Conservation (phyloP, 2,888 invertebrate genomes). For the Drosophila yooni region DNA sequence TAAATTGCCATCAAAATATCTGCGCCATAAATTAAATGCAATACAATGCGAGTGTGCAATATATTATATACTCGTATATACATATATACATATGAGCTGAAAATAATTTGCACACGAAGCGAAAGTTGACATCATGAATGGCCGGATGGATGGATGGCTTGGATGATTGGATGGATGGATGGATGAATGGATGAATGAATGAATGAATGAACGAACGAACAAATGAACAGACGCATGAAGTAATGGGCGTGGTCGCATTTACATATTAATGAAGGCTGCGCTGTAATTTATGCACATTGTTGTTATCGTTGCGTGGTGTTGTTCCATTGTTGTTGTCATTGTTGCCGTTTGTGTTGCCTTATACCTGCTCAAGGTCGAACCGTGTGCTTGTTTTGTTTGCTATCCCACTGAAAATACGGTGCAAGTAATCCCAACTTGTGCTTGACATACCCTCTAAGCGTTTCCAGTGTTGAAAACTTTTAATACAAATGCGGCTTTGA, state of each 20-base stretch:
- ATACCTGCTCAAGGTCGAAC: conserved; percentile 59
- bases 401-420: conserved; percentile 3
- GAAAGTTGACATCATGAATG: conserved; percentile 55
- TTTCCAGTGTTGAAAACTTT: background rate
- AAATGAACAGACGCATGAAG: conserved; percentile 11
- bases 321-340: conserved; percentile 15
- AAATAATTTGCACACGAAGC: conserved; percentile 41
- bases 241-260: conserved; percentile 62
- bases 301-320: conserved; percentile 38
- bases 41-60: conserved; percentile 44
- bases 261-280: conserved; percentile 61
- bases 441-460: background rate
- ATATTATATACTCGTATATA: conserved; percentile 20
- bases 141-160: conserved; percentile 18
- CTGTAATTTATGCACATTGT: conserved; percentile 67
- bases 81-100: conserved; percentile 10
- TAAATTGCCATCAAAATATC: conserved; percentile 66
- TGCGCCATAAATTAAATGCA: conserved; percentile 62
- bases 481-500: background rate
- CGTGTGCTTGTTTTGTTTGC: conserved; percentile 21
- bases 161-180: conserved; percentile 4
- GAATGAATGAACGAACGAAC: conserved; percentile 12
- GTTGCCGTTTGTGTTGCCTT: conserved; percentile 14
- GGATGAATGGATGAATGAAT: background rate
- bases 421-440: background rate